Base-by-base conservation (phyloP, 2,888 invertebrate species). In the Polymixis lichenea region DNA sequence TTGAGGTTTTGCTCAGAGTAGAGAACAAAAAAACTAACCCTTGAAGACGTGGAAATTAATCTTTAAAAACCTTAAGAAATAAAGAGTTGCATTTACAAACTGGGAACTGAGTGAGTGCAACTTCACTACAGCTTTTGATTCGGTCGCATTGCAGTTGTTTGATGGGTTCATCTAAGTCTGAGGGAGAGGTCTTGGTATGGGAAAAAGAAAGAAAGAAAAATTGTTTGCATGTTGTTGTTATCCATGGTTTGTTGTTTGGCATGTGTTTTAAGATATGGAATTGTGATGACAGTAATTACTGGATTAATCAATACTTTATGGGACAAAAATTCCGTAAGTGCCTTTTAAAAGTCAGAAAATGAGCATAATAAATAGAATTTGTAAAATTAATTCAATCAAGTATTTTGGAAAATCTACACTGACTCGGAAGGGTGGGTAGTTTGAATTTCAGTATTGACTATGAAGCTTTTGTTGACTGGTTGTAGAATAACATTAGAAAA, bases 31-130 rank as follows among this genome's bases (percentile, higher is more conserved):
- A 85, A 83, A 74, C 75, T 77, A 78, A 86, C 83, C 78, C 86
- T 83, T 86, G 66, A 82, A 86, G 84, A 86, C 75, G 70, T 86
- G 83, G 83, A 86, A 84, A 84, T 84, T 84, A 86, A 85, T 85
- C 86, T 83, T 84, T 66, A 77, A 74, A 76, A 77, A 82, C 73
- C 73, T 82, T 74, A 77, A 82, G 83, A 85, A 83, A 82, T 77
- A 83, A 85, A 77, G 73, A 73, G 83, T 85, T 85, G 72, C 71
- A 73, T 85, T 81, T 77, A 72, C 46, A 69, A 82, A 77, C 64
- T 58, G 60, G 32, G 55, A 43, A 28, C 56, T 62, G 55, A 84
- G 64, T 66, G 69, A 68, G 56, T 62, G n/a, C 56, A 38, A 56
- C 13, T 67, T 43, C 15, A 53, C 43, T 56, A 8, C n/a, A 15